phyloP scores from a whole-genome alignment of 1,140 invertebrate species.

The Limonius californicus region DNA sequence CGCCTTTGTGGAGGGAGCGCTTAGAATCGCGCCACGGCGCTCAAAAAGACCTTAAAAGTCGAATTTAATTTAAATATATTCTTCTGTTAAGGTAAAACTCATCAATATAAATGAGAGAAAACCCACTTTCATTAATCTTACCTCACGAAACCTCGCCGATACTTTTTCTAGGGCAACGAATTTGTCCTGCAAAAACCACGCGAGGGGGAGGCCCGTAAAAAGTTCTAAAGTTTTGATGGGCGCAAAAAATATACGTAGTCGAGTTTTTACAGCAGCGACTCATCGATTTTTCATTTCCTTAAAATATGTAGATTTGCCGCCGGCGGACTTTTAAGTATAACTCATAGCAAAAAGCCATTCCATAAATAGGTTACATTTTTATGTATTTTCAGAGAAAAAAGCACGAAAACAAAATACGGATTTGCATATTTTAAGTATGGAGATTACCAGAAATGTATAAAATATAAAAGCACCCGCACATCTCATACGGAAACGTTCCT shows the following conservation, averaged over 20 bases:
- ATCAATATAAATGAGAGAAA: constrained; percentile 15
- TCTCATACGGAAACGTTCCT: constrained; percentile 18
- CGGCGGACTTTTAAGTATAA: constrained; percentile 14
- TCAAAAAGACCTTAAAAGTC: constrained; percentile 12
- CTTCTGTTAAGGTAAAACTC: constrained; percentile 12
- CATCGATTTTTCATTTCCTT: constrained; percentile 24
- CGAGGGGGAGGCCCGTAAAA: not conserved
- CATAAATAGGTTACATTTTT: constrained; percentile 16
- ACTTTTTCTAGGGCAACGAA: not conserved
- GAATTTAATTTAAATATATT: constrained; percentile 15
- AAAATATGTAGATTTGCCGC: constrained; percentile 22
- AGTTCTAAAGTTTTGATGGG: constrained; percentile 6
- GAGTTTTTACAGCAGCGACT: not conserved
- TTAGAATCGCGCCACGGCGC: not conserved
- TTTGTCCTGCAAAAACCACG: constrained; percentile 1
- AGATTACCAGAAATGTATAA: constrained; percentile 24
- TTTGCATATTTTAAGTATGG: constrained; percentile 27
- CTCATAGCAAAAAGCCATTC: constrained; percentile 6
- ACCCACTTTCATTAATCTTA: constrained; percentile 11
- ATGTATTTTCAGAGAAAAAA: constrained; percentile 18
- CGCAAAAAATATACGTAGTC: constrained; percentile 1
- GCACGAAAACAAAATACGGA: constrained; percentile 20
- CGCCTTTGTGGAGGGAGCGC: not conserved
- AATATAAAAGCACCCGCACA: constrained; percentile 12
- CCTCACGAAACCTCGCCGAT: not conserved